These are phyloP conservation scores for Scatophagus argus DNA, from an alignment of 2,113 vertebrate species.

Conservation along the genomic window DNA sequence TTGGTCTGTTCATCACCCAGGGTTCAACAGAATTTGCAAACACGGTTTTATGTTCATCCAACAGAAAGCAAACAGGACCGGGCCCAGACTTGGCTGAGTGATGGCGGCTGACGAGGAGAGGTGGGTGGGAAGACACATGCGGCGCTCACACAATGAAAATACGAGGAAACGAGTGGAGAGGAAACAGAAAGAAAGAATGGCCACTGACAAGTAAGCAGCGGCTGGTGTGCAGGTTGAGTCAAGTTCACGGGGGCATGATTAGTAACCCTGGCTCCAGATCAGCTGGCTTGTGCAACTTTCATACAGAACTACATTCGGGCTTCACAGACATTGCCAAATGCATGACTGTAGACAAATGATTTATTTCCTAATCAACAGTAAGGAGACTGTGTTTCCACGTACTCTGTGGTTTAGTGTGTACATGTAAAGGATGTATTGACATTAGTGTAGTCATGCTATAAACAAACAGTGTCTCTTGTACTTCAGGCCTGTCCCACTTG, in stretches of 20 bases:
- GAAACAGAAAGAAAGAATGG: constrained; percentile 41
- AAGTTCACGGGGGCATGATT: constrained; percentile 23
- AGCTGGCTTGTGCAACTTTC: constrained; percentile 11
- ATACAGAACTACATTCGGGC: not conserved
- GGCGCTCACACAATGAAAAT: constrained; percentile 40
- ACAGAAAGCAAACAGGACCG: not conserved
- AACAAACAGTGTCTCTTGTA: constrained; percentile 25
- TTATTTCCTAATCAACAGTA: not conserved
- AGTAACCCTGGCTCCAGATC: constrained; percentile 6
- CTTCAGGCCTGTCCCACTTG: constrained; percentile 10
- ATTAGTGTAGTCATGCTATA: not conserved
- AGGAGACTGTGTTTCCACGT: not conserved
- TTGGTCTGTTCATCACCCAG: not conserved
- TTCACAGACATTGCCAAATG: not conserved
- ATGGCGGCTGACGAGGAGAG: constrained; percentile 4
- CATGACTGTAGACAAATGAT: not conserved
- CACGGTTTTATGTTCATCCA: constrained; percentile 18
- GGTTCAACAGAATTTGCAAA: constrained; percentile 34
- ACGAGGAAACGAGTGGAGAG: constrained; percentile 48
- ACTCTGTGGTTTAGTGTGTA: not conserved
- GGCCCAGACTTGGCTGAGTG: not conserved
- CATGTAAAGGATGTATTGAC: constrained; percentile 11
- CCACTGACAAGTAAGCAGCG: constrained; percentile 1
- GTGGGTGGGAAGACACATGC: constrained; percentile 45
- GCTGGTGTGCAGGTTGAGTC: constrained; percentile 29